Conservation (phyloP, 2,113 vertebrate species). For the Seriola dumerili region DNA sequence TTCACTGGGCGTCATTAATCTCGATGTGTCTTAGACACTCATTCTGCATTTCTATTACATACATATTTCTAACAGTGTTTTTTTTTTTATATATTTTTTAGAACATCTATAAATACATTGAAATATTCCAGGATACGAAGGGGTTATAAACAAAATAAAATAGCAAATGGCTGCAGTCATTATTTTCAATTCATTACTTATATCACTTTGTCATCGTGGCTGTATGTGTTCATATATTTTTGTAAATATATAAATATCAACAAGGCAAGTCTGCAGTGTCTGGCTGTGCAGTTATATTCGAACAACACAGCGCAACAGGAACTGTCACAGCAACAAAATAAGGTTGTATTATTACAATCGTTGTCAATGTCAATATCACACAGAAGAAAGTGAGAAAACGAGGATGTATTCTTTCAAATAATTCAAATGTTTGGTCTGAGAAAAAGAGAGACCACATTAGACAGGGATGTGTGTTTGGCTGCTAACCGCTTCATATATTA, state of each 20-base stretch:
- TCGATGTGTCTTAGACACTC: background rate
- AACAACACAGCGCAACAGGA: background rate
- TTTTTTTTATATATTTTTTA: too few species aligned
- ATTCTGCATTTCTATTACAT: background rate
- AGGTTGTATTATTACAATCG: too few species aligned
- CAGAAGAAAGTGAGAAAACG: background rate
- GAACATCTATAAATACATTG: background rate
- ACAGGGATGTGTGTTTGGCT: background rate
- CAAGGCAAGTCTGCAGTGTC: background rate
- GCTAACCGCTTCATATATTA: background rate
- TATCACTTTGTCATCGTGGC: background rate
- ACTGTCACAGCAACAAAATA: background rate
- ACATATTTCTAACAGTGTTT: background rate
- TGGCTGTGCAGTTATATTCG: conserved; percentile 27
- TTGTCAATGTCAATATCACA: background rate
- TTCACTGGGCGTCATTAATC: background rate
- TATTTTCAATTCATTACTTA: background rate
- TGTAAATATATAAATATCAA: background rate
- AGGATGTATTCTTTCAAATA: background rate
- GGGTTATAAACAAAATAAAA: background rate
- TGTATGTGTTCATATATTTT: conserved; percentile 1
- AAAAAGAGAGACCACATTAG: background rate
- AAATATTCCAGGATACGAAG: background rate
- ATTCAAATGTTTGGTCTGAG: background rate
- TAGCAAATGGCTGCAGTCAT: background rate